phyloP scores from a whole-genome alignment of 2,113 vertebrate genomes.

The Seriola rivoliana region DNA sequence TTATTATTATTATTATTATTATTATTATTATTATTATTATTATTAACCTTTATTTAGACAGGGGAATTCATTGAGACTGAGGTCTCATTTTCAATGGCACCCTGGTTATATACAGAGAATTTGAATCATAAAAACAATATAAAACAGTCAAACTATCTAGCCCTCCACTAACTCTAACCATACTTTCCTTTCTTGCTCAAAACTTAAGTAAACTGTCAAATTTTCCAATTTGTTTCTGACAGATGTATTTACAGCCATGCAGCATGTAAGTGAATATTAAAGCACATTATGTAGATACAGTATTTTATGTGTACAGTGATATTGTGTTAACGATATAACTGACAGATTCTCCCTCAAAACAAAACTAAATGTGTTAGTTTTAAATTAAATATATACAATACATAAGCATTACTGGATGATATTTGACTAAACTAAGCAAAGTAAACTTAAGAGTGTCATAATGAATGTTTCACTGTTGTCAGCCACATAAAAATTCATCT shows the following conservation, averaged over 20 bases:
- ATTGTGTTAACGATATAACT: background rate
- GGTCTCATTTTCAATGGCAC: too few species aligned
- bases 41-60: too few species aligned
- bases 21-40: too few species aligned
- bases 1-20: too few species aligned
- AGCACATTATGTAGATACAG: background rate
- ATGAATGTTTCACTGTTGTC: constrained; percentile 40
- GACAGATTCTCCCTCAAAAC: background rate
- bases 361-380: background rate
- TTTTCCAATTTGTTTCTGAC: too few species aligned
- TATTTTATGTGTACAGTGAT: background rate
- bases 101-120: too few species aligned
- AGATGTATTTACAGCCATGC: too few species aligned
- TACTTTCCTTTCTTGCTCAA: background rate
- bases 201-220: background rate
- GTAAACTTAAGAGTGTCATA: background rate
- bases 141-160: too few species aligned
- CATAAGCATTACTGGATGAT: background rate
- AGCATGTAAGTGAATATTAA: background rate
- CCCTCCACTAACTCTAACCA: background rate
- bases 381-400: background rate
- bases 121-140: too few species aligned
- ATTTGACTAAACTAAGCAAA: background rate
- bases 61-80: too few species aligned
- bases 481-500: constrained; percentile 26